Evolutionary conservation across 2,113 vertebrate species (phyloP), one percentile per base, ranked within the genome.

Genomic region (Orientallactaga bullata): DNA sequence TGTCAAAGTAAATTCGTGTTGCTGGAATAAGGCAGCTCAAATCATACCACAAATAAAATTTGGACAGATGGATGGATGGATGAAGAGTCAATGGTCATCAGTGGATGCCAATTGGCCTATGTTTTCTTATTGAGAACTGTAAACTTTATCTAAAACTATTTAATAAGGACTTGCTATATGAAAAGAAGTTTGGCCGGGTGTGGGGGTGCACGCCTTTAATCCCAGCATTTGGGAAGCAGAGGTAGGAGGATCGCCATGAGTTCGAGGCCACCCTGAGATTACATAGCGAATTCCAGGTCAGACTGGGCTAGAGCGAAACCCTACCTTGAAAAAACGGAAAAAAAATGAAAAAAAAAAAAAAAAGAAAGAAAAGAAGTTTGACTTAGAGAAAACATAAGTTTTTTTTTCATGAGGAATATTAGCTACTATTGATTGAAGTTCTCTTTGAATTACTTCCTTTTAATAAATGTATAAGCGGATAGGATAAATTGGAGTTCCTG

Each of bases 331-430:
- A n/a, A n/a, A n/a, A n/a, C n/a, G n/a, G n/a, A n/a, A n/a, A n/a
- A n/a, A n/a, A n/a, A n/a, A n/a, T n/a, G n/a, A n/a, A n/a, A n/a
- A n/a, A n/a, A n/a, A n/a, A n/a, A n/a, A n/a, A n/a, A n/a, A n/a
- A n/a, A n/a, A n/a, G n/a, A n/a, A n/a, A n/a, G 83, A 6, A 83
- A 92, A 84, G 92, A 83, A 89, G 84, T n/a, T 80, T 6, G 39
- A 42, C 9, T 23, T 15, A 93, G 13, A 55, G 9, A 69, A 88
- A 80, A 73, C 7, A 58, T 2, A 63, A 23, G 39, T 3, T 30
- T 68, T 83, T 96, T n/a, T 92, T 88, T 15, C 81, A 69, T 47
- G 66, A 8, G 65, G 37, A 88, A 60, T 76, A 86, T 21, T 71
- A 91, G 1, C 39, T 24, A 74, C 7, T 77, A 78, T 35, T 87